These are phyloP conservation scores for Halichondria panicea DNA, from an alignment of 37 sponge, comb jelly and placozoan genomes.

Conservation along the genomic window DNA sequence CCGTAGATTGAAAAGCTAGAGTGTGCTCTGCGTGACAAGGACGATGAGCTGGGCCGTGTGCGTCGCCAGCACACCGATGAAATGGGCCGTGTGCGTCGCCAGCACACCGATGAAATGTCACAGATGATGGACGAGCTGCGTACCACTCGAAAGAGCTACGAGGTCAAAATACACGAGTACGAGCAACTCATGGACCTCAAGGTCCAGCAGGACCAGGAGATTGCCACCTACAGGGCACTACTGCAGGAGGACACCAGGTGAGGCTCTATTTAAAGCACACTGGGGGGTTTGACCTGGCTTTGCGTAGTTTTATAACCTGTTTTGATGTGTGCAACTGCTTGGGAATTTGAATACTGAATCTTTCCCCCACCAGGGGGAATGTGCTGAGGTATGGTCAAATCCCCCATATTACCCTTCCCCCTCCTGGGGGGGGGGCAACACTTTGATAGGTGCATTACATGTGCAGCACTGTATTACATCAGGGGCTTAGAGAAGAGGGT, in stretches of 20 bases:
- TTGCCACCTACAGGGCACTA: conserved; percentile 81
- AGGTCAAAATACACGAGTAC: conserved; percentile 85
- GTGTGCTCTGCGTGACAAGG: conserved; percentile 31
- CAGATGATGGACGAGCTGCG: conserved; percentile 62
- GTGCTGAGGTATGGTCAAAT: too few relatives aligned
- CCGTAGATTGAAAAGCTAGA: conserved; percentile 60
- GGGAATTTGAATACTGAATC: too few relatives aligned
- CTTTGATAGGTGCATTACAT: too few relatives aligned
- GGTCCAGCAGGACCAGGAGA: conserved; percentile 87
- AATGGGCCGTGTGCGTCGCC: conserved; percentile 29
- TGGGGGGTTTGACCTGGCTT: too few relatives aligned
- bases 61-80: conserved; percentile 41
- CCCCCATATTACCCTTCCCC: too few relatives aligned
- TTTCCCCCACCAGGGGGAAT: too few relatives aligned
- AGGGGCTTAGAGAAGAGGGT: too few relatives aligned
- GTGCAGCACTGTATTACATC: too few relatives aligned
- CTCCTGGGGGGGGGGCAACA: too few relatives aligned
- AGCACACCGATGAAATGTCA: conserved; percentile 38
- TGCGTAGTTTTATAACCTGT: too few relatives aligned
- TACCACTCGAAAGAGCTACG: conserved; percentile 68
- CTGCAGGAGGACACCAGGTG: conserved; percentile 86
- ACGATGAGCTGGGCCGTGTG: conserved; percentile 29
- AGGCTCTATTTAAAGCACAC: not conserved
- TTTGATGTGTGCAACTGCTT: too few relatives aligned
- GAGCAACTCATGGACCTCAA: conserved; percentile 84